Conservation (phyloP, 2,888 invertebrate genomes). For the Platypus cylindrus region DNA sequence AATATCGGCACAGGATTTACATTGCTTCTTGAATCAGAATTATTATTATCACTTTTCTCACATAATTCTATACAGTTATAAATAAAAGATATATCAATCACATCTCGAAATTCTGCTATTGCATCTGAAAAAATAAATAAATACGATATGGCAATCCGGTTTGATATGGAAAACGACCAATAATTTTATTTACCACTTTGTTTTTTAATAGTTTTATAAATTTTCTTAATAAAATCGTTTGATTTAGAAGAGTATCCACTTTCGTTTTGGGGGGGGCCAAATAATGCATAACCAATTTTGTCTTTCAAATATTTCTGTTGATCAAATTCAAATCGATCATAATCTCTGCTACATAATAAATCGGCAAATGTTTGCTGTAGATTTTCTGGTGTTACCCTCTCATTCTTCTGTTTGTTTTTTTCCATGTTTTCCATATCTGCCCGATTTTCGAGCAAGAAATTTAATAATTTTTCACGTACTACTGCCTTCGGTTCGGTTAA, state of each 20-base stretch:
- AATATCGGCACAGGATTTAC: conserved; percentile 27
- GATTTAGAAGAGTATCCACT: conserved; percentile 30
- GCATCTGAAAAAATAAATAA: conserved; percentile 19
- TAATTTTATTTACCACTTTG: conserved; percentile 24
- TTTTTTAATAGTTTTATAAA: conserved; percentile 22
- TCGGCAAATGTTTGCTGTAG: conserved; percentile 46
- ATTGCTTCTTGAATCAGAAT: conserved; percentile 25
- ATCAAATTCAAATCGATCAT: conserved; percentile 39
- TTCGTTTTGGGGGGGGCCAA: conserved; percentile 39
- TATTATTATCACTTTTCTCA: conserved; percentile 25
- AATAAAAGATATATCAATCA: conserved; percentile 22
- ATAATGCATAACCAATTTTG: conserved; percentile 45
- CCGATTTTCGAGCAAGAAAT: conserved; percentile 15
- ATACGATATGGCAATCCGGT: too few relatives aligned
- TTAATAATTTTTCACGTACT: conserved; percentile 17
- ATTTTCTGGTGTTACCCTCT: conserved; percentile 17
- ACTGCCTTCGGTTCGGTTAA: conserved; percentile 17
- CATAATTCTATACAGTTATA: conserved; percentile 26
- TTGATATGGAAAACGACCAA: too few relatives aligned
- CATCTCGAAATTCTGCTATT: conserved; percentile 22
- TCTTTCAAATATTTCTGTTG: conserved; percentile 39
- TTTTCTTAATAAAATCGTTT: conserved; percentile 19
- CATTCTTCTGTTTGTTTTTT: too few relatives aligned
- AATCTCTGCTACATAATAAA: conserved; percentile 43
- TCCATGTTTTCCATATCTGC: conserved; percentile 17